Percentiles rank a stretch among this genome's conserved stretches.
phyloP scores from a whole-genome alignment of 2,888 invertebrate genomes.

The Unio delphinus region DNA sequence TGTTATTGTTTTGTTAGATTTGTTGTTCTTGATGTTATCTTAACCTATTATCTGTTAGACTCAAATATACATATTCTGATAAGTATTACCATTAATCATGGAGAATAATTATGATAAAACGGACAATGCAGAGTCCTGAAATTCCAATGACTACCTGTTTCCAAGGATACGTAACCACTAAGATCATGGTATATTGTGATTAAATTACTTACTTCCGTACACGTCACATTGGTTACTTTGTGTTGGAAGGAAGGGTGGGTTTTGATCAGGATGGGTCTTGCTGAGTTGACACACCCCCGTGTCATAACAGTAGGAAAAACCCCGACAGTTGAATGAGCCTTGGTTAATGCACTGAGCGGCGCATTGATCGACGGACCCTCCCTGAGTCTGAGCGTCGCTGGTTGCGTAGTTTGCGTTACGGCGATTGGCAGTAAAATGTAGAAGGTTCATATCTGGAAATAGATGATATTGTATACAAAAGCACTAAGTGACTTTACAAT shows the following conservation, averaged over 20 bases:
- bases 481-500: background rate
- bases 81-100: too few species aligned
- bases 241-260: conserved; percentile 8
- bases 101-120: too few species aligned
- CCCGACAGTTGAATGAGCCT: conserved; percentile 36
- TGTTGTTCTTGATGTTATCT: too few species aligned
- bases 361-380: conserved; percentile 50
- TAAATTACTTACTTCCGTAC: conserved; percentile 37
- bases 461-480: background rate
- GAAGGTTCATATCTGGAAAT: conserved; percentile 26
- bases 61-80: too few species aligned
- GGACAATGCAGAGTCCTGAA: too few species aligned
- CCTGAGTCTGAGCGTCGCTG: conserved; percentile 18
- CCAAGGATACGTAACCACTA: too few species aligned
- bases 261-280: conserved; percentile 24
- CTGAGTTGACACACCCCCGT: conserved; percentile 31
- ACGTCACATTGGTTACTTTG: conserved; percentile 27
- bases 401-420: conserved; percentile 16
- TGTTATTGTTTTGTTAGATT: too few species aligned
- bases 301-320: conserved; percentile 46
- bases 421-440: conserved; percentile 28
- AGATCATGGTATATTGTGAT: too few species aligned
- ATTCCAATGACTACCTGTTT: too few species aligned
- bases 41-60: too few species aligned
- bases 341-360: conserved; percentile 39